Evolutionary conservation across 2,888 invertebrate genomes (phyloP).

Genomic region (Mongoloraphidia duomilia): DNA sequence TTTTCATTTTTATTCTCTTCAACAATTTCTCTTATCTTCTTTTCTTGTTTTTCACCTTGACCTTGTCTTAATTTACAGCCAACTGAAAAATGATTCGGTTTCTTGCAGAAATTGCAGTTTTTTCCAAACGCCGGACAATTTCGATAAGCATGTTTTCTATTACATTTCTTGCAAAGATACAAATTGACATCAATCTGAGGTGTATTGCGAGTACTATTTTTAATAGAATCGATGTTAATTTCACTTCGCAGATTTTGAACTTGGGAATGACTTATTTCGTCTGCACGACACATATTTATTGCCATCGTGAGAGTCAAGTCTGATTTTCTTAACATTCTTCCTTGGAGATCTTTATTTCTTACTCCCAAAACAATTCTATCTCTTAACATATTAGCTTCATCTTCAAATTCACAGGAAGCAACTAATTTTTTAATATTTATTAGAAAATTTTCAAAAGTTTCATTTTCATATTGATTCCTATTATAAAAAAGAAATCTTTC

Average conservation of each 20-base stretch:
- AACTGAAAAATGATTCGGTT: background rate
- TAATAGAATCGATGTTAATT: background rate
- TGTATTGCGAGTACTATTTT: background rate
- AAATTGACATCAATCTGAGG: background rate
- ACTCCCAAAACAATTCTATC: conserved; percentile 2
- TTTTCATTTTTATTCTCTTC: no score
- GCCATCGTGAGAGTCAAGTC: background rate
- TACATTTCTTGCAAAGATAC: conserved; percentile 3
- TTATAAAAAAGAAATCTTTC: conserved; percentile 1
- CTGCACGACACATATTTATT: background rate
- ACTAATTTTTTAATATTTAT: background rate
- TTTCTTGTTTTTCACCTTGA: no score
- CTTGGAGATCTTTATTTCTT: background rate
- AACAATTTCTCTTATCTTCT: no score
- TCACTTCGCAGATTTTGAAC: background rate
- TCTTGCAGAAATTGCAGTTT: background rate
- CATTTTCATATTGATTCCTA: background rate
- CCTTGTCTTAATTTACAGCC: background rate
- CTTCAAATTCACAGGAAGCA: background rate
- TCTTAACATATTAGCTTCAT: background rate
- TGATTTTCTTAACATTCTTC: background rate
- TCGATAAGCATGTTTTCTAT: background rate
- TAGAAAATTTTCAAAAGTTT: background rate
- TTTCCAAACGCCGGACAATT: background rate
- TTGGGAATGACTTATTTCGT: background rate